Percentiles rank a stretch among this genome's conserved stretches.
Evolutionary conservation across 1,140 invertebrate genomes (phyloP).

Genomic region (Aphaenogaster floridana): DNA sequence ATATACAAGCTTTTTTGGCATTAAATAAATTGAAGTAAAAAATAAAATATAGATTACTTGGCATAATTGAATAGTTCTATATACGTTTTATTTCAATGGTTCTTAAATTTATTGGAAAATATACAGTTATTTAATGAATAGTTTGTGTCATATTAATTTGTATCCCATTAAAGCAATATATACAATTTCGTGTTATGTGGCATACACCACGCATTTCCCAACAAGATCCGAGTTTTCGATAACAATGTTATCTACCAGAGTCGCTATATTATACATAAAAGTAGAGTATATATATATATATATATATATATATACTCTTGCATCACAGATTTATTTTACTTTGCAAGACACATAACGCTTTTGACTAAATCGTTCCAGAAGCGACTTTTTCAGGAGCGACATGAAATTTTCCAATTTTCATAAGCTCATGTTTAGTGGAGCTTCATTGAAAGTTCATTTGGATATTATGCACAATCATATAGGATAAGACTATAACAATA

Average conservation of each 20-base stretch:
- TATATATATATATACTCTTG: neutral
- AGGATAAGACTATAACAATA: neutral
- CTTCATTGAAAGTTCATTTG: neutral
- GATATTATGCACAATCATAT: neutral
- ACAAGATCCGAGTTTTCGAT: neutral
- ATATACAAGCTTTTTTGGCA: neutral
- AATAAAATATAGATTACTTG: constrained; percentile 9
- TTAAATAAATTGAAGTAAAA: neutral
- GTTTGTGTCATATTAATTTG: neutral
- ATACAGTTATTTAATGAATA: neutral
- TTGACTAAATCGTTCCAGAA: neutral
- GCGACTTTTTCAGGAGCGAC: neutral
- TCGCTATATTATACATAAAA: neutral
- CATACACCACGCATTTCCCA: neutral
- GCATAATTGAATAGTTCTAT: neutral
- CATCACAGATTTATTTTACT: neutral
- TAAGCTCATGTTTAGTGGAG: neutral
- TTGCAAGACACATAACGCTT: neutral
- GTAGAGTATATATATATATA: neutral
- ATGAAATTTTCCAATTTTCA: neutral
- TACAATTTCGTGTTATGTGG: neutral
- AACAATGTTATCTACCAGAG: neutral
- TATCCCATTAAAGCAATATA: constrained; percentile 33
- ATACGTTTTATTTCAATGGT: neutral
- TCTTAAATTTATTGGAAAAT: constrained; percentile 31